Evolutionary conservation across 2,113 vertebrate genomes (phyloP).

Genomic region (Okapia johnstoni): DNA sequence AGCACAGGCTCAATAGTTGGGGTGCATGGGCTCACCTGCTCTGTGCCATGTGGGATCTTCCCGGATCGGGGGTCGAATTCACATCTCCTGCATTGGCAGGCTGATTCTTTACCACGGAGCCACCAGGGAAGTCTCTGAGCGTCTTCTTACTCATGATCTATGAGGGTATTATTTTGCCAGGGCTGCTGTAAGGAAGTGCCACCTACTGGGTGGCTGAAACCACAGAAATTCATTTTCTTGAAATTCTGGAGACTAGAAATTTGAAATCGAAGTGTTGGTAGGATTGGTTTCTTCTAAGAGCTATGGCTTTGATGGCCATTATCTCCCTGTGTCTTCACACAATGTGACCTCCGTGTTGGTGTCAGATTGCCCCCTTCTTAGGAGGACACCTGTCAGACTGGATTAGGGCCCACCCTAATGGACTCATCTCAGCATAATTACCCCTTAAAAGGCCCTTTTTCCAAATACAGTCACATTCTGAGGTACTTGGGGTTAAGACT

Average conservation of each 20-base stretch:
- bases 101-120: not conserved
- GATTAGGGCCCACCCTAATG: not conserved
- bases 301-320: rapidly evolving
- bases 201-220: not conserved
- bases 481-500: not conserved
- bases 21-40: not conserved
- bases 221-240: not conserved
- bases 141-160: not conserved
- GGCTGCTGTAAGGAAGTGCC: not conserved
- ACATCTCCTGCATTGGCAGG: not conserved
- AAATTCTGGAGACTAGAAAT: not conserved
- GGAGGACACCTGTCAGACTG: not conserved
- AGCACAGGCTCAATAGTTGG: not conserved
- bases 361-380: not conserved
- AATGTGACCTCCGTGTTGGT: not conserved
- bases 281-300: not conserved
- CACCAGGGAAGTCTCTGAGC: not conserved
- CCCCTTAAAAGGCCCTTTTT: not conserved
- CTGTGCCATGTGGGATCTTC: not conserved
- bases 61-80: not conserved
- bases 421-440: not conserved
- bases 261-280: not conserved
- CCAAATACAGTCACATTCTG: not conserved
- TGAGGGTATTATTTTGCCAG: not conserved
- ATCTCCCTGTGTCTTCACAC: not conserved